Evolutionary conservation across 2,113 vertebrate species (phyloP), one percentile per base, ranked within the genome.

Genomic region (Danionella cerebrum): DNA sequence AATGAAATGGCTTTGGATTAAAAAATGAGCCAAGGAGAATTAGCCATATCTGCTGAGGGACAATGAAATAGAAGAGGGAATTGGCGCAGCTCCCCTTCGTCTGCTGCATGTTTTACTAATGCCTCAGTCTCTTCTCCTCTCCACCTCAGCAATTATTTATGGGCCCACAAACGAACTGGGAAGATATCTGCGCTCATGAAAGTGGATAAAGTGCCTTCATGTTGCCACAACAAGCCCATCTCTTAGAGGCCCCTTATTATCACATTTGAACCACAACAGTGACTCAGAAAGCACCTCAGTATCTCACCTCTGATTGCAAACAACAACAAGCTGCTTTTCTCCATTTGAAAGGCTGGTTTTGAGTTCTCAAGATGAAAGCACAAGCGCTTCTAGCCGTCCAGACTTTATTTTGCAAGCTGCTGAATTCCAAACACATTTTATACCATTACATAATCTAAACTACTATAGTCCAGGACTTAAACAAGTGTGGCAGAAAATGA

Each of bases 1-100:
- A 72, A 65, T 72, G 53, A 55, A 70, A 70, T 51, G 65, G 48
- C 52, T 69, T 52, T 55, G 55, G 45, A 73, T 70, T 75, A 38
- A 63, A 71, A 60, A 65, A 24, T 62, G 54, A 60, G 63, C 41
- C 63, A 55, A 65, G 42, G 68, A 67, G 68, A 67, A 63, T 75
- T 47, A 71, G 27, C 10, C 55, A 44, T 70, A 75, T 70, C 68
- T 71, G 68, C 58, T 48, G 63, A 70, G 55, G 47, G 60, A 55
- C 48, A 69, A 63, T 67, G 60, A 75, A 75, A 55, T 75, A 71
- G 35, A 5, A 41, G 29, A 57, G 52, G 66, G 53, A 69, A 54
- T 66, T 72, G 54, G 25, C 47, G 18, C 51, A 36, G 51, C 51
- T 44, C 53, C 62, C 62, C 31, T 59, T 19, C 67, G 19, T 22